phyloP scores from a whole-genome alignment of 2,797 vertebrate species.

The Rallus crepitans region DNA sequence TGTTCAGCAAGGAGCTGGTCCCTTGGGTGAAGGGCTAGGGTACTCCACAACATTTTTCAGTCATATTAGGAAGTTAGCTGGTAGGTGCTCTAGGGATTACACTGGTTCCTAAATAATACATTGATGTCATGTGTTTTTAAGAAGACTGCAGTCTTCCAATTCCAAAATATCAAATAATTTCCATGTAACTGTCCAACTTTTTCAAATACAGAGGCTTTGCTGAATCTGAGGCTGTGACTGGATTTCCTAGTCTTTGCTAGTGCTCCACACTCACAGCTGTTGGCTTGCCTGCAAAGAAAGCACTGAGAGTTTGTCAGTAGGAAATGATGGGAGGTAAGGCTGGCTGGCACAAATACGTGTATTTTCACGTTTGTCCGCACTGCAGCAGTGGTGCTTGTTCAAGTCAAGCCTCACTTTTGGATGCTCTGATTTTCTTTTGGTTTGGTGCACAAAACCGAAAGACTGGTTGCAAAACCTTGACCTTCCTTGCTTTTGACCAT shows the following conservation, averaged over 20 bases:
- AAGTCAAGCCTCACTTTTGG: background rate
- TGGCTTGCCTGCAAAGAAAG: background rate
- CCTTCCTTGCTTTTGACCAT: background rate
- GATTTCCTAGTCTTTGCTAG: background rate
- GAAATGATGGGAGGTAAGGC: background rate
- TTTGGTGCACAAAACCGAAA: background rate
- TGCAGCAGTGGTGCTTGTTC: background rate
- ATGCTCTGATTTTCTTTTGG: background rate
- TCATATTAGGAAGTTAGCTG: background rate
- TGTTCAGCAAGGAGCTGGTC: background rate
- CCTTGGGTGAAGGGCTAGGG: background rate
- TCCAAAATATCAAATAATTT: background rate
- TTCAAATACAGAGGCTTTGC: background rate
- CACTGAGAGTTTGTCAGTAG: background rate
- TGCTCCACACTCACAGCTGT: background rate
- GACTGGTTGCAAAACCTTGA: background rate
- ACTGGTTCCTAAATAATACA: background rate
- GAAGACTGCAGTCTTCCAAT: background rate
- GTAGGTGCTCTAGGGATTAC: background rate
- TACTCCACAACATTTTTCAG: background rate
- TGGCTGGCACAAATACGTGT: background rate
- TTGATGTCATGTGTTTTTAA: background rate
- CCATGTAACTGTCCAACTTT: background rate
- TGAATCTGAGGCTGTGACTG: background rate
- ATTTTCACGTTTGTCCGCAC: background rate